Base-by-base conservation (phyloP, 92 coral and sea anemone species). In the Porites evermanni region DNA sequence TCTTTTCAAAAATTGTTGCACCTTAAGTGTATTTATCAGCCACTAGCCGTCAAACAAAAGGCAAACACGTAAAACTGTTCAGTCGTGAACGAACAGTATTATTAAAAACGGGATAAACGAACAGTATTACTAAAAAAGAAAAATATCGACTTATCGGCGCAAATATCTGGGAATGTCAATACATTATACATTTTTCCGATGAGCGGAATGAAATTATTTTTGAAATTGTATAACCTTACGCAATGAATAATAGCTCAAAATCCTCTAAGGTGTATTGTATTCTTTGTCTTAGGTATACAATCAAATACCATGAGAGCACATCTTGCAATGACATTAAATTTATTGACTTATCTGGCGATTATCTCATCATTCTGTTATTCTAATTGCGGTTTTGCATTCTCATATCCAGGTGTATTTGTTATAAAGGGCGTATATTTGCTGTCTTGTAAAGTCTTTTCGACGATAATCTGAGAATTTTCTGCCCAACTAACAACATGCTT, bases 241-340 rank as follows among this genome's bases (percentile, higher is more conserved):
- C 4, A 56, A 56, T 2, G 16, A 11, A 56, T 7, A 56, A 56
- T 4, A 38, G 47, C 47, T 56, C 16, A 32, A 78, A 78, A 60
- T 78, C 70, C 26, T 44, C 47, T 38, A 38, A 78, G 17, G 16
- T 19, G 23, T 2, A 38, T 63, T 70, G 47, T 38, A 38, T 52
- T 63, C 59, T 70, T 70, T 81, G 78, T 53, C 4, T 69, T 69
- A 11, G 3, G 65, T 65, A 66, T 79, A 38, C 47, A 12, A 52
- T 14, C 63, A 1, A 20, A 10, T 79, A 24, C 73, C 47, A 52
- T 52, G 21, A 52, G 20, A 26, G 52, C 75, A 52, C 47, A 80
- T 53, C 67, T 23, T 63, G 81, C 32, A 61, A 64, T 63, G 72
- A 60, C 68, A 79, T 79, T 52, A 24, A 80, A 67, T 17, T 74